Base-by-base conservation (phyloP, 2,113 vertebrate species). In the Porphyrio hochstetteri region DNA sequence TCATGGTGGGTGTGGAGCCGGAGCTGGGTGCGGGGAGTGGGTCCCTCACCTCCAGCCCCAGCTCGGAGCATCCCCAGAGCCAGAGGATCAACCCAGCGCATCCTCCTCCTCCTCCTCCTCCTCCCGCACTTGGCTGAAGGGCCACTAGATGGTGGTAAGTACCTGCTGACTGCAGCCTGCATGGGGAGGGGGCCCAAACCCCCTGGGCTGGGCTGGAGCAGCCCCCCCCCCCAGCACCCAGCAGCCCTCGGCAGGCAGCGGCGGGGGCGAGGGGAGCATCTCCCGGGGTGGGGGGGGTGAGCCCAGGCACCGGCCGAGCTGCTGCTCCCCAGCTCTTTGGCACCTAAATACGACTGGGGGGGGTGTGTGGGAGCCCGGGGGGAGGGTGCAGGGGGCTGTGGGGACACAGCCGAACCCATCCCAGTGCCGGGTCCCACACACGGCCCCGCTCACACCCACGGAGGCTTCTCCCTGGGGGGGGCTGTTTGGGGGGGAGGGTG, bases 101-200 rank as follows among this genome's bases (percentile, higher is more conserved):
- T 63, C 77, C n/a, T 78, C 42, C 23, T 77, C 61, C 50, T 50
- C 64, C 44, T 75, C 63, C 64, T 83, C 64, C 78, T 91, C 76
- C 65, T 68, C 88, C 68, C 71, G 93, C 84, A 85, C 75, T 92
- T 72, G 93, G 81, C 76, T 52, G 46, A 69, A 55, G 77, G 70
- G 59, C 96, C 96, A 17, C 96, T 96, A 95, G 96, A 72, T 97
- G 96, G 96, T 89, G 80, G 95, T 93, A 96, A 44, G 80, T 33
- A 71, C 78, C 90, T 85, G 70, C 82, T 60, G 70, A n/a, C 70
- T 44, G 79, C 57, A 40, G 78, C 82, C 48, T 35, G 6, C 33
- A 24, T 20, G 27, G 61, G 60, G 48, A 82, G 57, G 52, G 86
- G 48, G 82, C 50, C 75, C 77, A 24, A 87, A 15, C 25, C 40